Evolutionary conservation across 1,140 invertebrate species (phyloP).

Genomic region (Euwallacea similis): DNA sequence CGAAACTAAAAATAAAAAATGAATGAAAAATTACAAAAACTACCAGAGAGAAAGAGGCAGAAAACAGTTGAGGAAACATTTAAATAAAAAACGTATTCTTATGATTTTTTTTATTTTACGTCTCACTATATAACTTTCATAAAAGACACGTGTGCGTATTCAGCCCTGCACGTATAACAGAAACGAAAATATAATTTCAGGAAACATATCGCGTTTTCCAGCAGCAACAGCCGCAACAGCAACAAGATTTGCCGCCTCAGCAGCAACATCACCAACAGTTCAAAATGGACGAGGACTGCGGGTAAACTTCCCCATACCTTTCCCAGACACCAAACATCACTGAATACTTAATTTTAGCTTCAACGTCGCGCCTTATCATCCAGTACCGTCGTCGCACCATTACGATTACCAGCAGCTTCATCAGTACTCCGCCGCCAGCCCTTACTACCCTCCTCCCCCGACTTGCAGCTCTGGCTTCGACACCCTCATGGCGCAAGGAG

Average conservation of each 20-base stretch:
- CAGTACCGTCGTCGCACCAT: slow-evolving; percentile 55
- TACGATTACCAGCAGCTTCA: slow-evolving; percentile 66
- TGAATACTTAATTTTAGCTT: slow-evolving; percentile 46
- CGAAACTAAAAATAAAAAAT: too few species aligned
- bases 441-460: slow-evolving; percentile 60
- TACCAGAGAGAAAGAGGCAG: too few species aligned
- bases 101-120: too few species aligned
- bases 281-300: slow-evolving; percentile 78
- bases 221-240: slow-evolving; percentile 27
- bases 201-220: slow-evolving; percentile 36
- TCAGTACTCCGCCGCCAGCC: slow-evolving; percentile 55
- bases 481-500: slow-evolving; percentile 53
- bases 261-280: slow-evolving; percentile 56
- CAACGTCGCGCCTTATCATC: slow-evolving; percentile 60
- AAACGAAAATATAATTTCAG: slow-evolving; percentile 1
- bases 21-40: too few species aligned
- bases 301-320: slow-evolving; percentile 1
- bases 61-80: too few species aligned
- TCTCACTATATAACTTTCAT: too few species aligned
- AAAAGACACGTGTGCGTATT: too few species aligned
- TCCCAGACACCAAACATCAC: neutral
- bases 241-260: slow-evolving; percentile 60
- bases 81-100: too few species aligned
- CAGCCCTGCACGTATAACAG: too few species aligned
- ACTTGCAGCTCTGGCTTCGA: slow-evolving; percentile 60